These are phyloP conservation scores for Pachypanchax playfairii DNA, from an alignment of 2,113 vertebrate species.

Conservation along the genomic window DNA sequence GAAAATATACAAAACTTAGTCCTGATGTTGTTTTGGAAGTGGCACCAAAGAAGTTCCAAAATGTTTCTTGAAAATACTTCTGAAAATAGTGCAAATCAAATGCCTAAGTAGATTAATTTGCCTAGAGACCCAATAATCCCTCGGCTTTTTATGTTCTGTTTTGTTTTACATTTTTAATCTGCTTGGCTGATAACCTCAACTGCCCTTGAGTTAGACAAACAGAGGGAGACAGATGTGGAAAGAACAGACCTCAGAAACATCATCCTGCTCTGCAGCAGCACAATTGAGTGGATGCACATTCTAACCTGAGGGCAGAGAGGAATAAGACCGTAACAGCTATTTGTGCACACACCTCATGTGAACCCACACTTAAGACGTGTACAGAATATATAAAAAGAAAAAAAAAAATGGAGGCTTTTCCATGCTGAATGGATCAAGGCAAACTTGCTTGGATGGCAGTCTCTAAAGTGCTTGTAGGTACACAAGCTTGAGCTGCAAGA, in stretches of 20 bases:
- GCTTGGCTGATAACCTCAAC: conserved; percentile 1
- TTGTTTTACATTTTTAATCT: conserved; percentile 5
- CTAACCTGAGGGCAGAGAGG: conserved; percentile 40
- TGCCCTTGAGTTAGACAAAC: conserved; percentile 24
- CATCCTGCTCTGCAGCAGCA: conserved; percentile 30
- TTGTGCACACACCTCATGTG: conserved; percentile 31
- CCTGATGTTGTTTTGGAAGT: not conserved
- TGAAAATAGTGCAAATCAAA: not conserved
- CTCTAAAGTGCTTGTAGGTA: conserved; percentile 31
- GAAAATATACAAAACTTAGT: not conserved
- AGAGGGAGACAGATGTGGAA: conserved; percentile 42
- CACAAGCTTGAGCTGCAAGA: conserved; percentile 13
- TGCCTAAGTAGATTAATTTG: not conserved
- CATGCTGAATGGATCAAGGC: conserved; percentile 29
- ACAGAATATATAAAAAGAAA: not conserved
- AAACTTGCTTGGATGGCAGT: conserved; percentile 16
- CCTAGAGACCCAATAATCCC: not conserved
- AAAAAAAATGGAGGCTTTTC: not conserved
- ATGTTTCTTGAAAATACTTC: not conserved
- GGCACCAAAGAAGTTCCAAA: not conserved
- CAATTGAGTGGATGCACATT: conserved; percentile 45
- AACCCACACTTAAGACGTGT: conserved; percentile 17
- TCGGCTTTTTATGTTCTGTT: not conserved
- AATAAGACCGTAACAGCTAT: conserved; percentile 38
- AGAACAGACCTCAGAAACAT: conserved; percentile 26